A percentile compares a stretch with the other conserved stretches of the same genome.
Conservation (phyloP, 2,888 invertebrate genomes). For the Drosophila lutescens region DNA sequence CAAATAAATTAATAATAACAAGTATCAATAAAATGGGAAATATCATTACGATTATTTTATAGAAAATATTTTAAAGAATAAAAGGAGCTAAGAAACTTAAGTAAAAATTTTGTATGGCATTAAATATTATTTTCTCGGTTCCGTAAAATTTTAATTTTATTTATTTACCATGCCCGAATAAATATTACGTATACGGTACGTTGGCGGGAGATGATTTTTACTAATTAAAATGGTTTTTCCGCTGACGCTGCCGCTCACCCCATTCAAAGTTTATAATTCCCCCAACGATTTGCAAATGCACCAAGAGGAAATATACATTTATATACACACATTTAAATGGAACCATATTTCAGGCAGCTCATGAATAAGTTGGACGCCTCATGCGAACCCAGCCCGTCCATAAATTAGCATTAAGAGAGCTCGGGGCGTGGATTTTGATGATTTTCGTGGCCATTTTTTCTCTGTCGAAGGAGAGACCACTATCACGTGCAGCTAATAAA, state of each 20-base stretch:
- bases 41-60: too few species aligned
- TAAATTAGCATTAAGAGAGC: conserved; percentile 78
- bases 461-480: conserved; percentile 52
- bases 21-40: too few species aligned
- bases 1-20: too few species aligned
- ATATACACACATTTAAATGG: conserved; percentile 33
- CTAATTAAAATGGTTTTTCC: conserved; percentile 77
- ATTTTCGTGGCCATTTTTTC: conserved; percentile 24
- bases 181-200: conserved; percentile 66
- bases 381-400: conserved; percentile 54
- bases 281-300: conserved; percentile 62
- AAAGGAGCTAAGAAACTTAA: too few species aligned
- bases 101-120: too few species aligned
- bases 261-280: conserved; percentile 49
- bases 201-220: conserved; percentile 51
- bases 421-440: conserved; percentile 57
- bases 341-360: conserved; percentile 54
- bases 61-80: too few species aligned
- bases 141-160: not conserved
- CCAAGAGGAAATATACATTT: conserved; percentile 48
- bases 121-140: too few species aligned
- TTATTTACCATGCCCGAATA: conserved; percentile 20
- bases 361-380: conserved; percentile 67
- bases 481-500: conserved; percentile 82
- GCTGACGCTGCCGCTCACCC: conserved; percentile 49